Conservation (phyloP, 1,140 invertebrate genomes). For the Anoplophora glabripennis region DNA sequence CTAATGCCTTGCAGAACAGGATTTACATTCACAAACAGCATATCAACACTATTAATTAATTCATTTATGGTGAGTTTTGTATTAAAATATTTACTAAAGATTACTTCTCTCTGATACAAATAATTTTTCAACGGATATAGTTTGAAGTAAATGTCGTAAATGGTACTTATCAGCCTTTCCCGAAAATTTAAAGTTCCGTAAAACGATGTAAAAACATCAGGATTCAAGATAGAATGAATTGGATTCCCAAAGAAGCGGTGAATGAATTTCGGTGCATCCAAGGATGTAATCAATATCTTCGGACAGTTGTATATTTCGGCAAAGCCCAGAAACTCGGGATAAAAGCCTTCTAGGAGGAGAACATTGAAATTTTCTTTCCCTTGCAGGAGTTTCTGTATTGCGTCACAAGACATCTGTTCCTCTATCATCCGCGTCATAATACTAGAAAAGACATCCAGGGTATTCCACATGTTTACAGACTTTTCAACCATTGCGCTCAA, state of each 20-base stretch:
- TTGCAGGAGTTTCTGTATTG: constrained; percentile 27
- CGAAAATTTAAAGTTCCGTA: constrained; percentile 43
- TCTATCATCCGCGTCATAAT: too few relatives aligned
- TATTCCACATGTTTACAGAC: not conserved
- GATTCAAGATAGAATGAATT: constrained; percentile 49
- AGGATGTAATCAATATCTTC: constrained; percentile 33
- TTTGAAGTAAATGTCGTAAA: constrained; percentile 3
- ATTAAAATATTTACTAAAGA: too few relatives aligned
- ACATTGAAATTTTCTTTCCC: constrained; percentile 42
- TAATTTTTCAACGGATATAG: too few relatives aligned
- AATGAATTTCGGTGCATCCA: constrained; percentile 23
- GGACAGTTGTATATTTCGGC: constrained; percentile 37
- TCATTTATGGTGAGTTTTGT: constrained; percentile 10
- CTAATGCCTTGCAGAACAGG: constrained; percentile 45
- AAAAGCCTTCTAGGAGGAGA: constrained; percentile 39
- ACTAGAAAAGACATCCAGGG: too few relatives aligned
- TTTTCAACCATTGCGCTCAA: not conserved
- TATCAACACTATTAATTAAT: constrained; percentile 53
- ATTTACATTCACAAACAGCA: constrained; percentile 8
- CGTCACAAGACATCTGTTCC: constrained; percentile 20
- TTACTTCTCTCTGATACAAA: too few relatives aligned
- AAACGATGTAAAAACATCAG: constrained; percentile 40
- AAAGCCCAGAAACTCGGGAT: constrained; percentile 31
- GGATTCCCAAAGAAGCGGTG: constrained; percentile 47
- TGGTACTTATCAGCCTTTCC: constrained; percentile 44